phyloP scores from a whole-genome alignment of 2,797 vertebrate genomes.

The Sebastes paucispinis region DNA sequence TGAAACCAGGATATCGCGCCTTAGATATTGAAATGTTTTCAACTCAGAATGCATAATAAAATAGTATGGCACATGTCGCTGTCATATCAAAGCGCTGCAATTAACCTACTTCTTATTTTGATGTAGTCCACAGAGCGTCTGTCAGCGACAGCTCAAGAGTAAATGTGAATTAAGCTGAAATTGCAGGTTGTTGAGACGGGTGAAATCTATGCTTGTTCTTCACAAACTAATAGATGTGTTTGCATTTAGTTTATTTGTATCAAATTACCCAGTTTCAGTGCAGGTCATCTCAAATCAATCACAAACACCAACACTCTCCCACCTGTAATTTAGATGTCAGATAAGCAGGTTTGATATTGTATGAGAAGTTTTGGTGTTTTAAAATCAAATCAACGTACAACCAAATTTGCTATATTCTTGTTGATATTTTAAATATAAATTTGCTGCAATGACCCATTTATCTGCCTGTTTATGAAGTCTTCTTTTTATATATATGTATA shows the following conservation, averaged over 20 bases:
- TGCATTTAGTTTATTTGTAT: not conserved
- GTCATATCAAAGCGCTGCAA: not conserved
- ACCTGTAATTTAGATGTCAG: not conserved
- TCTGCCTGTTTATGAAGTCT: too few relatives aligned
- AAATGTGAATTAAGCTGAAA: slow-evolving; percentile 25
- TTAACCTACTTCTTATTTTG: not conserved
- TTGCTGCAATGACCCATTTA: not conserved
- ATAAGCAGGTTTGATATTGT: not conserved
- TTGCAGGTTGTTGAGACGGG: not conserved
- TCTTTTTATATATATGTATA: not conserved
- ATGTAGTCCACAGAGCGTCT: slow-evolving; percentile 33
- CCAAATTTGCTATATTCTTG: not conserved
- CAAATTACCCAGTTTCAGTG: not conserved
- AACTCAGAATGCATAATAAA: not conserved
- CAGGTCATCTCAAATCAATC: not conserved
- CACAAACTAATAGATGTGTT: not conserved
- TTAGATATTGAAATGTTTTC: not conserved
- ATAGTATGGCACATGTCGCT: slow-evolving; percentile 7
- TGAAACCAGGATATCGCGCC: not conserved
- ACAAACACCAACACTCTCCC: not conserved
- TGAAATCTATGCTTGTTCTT: slow-evolving; percentile 4
- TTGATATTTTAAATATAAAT: not conserved
- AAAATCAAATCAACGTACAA: not conserved
- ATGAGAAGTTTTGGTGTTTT: not conserved
- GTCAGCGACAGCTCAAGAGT: slow-evolving; percentile 8